These are phyloP conservation scores for Rhinoraja longicauda DNA, from an alignment of 2,797 vertebrate species.

Conservation along the genomic window DNA sequence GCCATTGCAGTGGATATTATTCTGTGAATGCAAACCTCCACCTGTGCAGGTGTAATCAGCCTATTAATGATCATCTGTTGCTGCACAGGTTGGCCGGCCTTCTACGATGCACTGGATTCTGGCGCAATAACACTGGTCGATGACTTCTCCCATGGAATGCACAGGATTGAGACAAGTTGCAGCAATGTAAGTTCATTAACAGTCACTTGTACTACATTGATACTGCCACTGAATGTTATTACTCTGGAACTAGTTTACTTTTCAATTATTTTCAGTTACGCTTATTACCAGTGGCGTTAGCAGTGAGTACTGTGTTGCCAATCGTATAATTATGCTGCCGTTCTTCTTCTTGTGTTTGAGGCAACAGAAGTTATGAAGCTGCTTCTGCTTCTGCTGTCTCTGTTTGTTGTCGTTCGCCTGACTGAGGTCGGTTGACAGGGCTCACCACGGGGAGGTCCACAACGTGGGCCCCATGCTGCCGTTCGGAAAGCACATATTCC, in stretches of 20 bases:
- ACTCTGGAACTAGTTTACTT: not conserved
- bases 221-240: not conserved
- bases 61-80: not conserved
- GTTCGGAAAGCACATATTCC: not conserved
- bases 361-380: no score
- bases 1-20: not conserved
- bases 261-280: not conserved
- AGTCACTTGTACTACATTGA: not conserved
- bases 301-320: not conserved
- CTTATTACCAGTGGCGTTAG: not conserved
- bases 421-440: no score
- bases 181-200: constrained; percentile 70
- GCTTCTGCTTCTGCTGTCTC: no score
- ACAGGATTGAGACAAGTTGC: constrained; percentile 84
- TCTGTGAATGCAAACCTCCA: not conserved
- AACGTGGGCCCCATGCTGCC: no score
- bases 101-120: constrained; percentile 76
- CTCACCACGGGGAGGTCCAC: no score
- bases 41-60: not conserved
- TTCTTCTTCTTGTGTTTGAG: no score
- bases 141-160: constrained; percentile 88
- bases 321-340: not conserved
- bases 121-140: constrained; percentile 65
- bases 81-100: constrained; percentile 86
- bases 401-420: no score